phyloP scores from a whole-genome alignment of 2,888 invertebrate species.

The Chrysina gloriosa region DNA sequence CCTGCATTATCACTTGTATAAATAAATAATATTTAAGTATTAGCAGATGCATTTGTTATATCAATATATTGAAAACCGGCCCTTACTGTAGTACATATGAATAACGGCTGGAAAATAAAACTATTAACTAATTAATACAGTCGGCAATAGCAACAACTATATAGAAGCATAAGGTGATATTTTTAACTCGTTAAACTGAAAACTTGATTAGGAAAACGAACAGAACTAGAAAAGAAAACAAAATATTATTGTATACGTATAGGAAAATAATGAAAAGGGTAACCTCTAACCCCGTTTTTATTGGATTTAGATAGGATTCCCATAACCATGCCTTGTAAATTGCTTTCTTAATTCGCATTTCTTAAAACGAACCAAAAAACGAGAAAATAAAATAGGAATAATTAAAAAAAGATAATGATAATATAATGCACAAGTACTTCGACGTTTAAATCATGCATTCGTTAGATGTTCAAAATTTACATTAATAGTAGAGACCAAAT shows the following conservation, averaged over 20 bases:
- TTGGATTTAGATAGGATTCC: conserved; percentile 33
- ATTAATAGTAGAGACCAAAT: conserved; percentile 41
- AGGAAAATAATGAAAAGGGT: conserved; percentile 1
- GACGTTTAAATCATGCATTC: conserved; percentile 38
- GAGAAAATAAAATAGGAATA: conserved; percentile 16
- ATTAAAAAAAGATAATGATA: conserved; percentile 27
- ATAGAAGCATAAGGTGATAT: neutral
- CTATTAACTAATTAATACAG: conserved; percentile 26
- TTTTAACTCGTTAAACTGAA: conserved; percentile 3
- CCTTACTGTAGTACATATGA: too few species aligned
- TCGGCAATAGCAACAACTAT: conserved; percentile 1
- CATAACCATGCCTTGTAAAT: conserved; percentile 40
- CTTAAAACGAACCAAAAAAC: conserved; percentile 35
- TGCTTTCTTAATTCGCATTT: conserved; percentile 31
- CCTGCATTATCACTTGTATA: too few species aligned
- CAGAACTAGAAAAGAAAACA: neutral
- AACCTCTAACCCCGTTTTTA: conserved; percentile 37
- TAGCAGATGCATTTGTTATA: too few species aligned
- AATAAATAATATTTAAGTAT: too few species aligned
- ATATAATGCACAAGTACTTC: conserved; percentile 39
- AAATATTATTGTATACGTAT: conserved; percentile 1
- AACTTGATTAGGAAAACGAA: conserved; percentile 8
- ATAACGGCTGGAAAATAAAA: too few species aligned
- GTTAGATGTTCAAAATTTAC: conserved; percentile 39
- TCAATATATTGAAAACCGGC: too few species aligned